phyloP scores from a whole-genome alignment of 2,797 vertebrate species.

The Lagocephalus sceleratus region DNA sequence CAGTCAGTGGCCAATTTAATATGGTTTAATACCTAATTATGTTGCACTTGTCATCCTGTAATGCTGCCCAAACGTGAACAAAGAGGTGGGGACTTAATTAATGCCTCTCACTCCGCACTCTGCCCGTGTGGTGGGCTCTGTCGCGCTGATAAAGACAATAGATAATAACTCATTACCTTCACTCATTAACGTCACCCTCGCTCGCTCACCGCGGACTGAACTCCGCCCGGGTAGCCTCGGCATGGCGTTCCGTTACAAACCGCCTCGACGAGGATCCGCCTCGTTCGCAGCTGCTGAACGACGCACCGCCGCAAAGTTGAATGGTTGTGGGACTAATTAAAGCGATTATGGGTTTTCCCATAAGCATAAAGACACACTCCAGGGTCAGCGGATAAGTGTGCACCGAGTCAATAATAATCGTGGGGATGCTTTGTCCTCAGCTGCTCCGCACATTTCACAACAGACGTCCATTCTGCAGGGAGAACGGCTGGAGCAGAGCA shows the following conservation, averaged over 20 bases:
- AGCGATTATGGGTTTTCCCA: slow-evolving; percentile 25
- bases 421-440: slow-evolving; percentile 15
- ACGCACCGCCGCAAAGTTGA: slow-evolving; percentile 25
- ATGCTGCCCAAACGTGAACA: slow-evolving; percentile 50
- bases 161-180: slow-evolving; percentile 58
- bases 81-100: slow-evolving; percentile 58
- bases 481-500: too few relatives aligned
- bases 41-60: slow-evolving; percentile 65
- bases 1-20: slow-evolving; percentile 70
- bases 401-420: slow-evolving; percentile 17
- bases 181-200: slow-evolving; percentile 44
- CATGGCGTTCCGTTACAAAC: slow-evolving; percentile 31
- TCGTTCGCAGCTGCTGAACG: slow-evolving; percentile 9
- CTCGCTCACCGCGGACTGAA: slow-evolving; percentile 7
- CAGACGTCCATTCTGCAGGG: too few relatives aligned
- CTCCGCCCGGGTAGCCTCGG: slow-evolving; percentile 16
- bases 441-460: neutral
- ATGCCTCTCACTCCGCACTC: slow-evolving; percentile 35
- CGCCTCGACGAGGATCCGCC: slow-evolving; percentile 17
- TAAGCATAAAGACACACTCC: slow-evolving; percentile 12
- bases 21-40: slow-evolving; percentile 73
- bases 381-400: slow-evolving; percentile 20
- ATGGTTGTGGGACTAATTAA: slow-evolving; percentile 36
- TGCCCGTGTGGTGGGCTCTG: slow-evolving; percentile 35
- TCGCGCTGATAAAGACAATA: slow-evolving; percentile 48